Evolutionary conservation across 2,113 vertebrate genomes (phyloP).

Genomic region (Notothenia rossii): DNA sequence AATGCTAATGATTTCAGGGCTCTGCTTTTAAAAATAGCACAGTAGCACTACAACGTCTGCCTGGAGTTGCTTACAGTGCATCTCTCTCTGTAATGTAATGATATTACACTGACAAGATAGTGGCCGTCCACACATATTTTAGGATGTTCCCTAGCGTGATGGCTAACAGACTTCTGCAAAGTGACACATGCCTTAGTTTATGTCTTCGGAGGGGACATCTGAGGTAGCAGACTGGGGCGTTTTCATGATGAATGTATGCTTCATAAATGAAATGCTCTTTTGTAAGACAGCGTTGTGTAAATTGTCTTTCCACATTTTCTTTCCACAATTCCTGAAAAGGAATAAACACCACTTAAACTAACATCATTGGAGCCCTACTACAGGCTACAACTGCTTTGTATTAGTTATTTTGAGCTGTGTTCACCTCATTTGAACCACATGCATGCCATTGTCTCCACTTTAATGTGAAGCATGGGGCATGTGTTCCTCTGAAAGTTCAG

Average conservation of each 20-base stretch:
- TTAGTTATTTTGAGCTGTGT: conserved; percentile 21
- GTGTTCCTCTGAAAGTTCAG: conserved; percentile 14
- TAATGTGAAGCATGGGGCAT: conserved; percentile 4
- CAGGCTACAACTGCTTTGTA: background rate
- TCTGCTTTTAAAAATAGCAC: conserved; percentile 2
- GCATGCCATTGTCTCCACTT: conserved; percentile 2
- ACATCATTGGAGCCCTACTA: background rate
- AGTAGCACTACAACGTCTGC: background rate
- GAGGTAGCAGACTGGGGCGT: background rate
- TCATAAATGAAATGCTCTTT: background rate
- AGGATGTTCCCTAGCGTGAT: background rate
- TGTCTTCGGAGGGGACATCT: background rate
- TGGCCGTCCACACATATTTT: background rate
- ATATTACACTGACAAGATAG: background rate
- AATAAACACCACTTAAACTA: too few species aligned
- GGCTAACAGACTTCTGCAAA: background rate
- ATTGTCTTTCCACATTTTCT: background rate
- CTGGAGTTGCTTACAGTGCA: background rate
- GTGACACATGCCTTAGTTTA: background rate
- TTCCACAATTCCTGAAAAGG: too few species aligned
- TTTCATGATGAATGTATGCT: background rate
- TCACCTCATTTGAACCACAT: conserved; percentile 21
- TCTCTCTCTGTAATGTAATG: background rate
- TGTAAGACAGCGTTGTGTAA: background rate
- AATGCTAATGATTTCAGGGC: background rate